phyloP scores from a whole-genome alignment of 2,797 vertebrate genomes.

The Toxotes lorentzi region DNA sequence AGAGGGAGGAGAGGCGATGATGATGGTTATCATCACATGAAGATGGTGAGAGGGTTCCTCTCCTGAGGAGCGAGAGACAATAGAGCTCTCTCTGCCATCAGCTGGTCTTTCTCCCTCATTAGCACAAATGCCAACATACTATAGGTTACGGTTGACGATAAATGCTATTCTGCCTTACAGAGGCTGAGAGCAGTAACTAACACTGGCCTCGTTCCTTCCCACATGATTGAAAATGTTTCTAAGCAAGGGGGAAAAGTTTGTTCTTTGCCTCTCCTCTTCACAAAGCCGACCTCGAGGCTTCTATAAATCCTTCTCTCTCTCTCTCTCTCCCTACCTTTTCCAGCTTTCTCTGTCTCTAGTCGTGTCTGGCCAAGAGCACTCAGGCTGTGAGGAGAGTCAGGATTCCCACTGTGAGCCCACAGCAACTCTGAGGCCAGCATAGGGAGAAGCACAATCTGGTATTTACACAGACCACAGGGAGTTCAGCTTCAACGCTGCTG shows the following conservation, averaged over 20 bases:
- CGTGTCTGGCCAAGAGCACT: conserved; percentile 46
- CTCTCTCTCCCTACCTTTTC: conserved; percentile 2
- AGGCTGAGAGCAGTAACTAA: not conserved
- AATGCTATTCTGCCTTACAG: not conserved
- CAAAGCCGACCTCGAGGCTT: conserved; percentile 18
- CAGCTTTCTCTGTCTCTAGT: conserved; percentile 24
- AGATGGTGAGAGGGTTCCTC: conserved; percentile 21
- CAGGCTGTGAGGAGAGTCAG: conserved; percentile 32
- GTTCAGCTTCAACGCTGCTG: conserved; percentile 22
- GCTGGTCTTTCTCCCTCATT: not conserved
- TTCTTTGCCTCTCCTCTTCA: conserved; percentile 3
- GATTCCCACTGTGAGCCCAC: conserved; percentile 47
- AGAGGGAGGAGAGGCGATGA: conserved; percentile 6
- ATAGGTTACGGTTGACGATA: not conserved
- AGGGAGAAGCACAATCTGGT: conserved; percentile 48
- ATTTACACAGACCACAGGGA: conserved; percentile 65
- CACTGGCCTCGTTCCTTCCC: not conserved
- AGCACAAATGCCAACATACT: not conserved
- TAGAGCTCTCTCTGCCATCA: conserved; percentile 28
- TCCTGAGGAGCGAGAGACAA: conserved; percentile 35
- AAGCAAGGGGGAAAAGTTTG: not conserved
- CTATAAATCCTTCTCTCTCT: conserved; percentile 23
- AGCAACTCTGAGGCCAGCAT: conserved; percentile 37
- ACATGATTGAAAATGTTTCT: not conserved
- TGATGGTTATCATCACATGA: conserved; percentile 35